A percentile compares a stretch with the other conserved stretches of the same genome.
These are phyloP conservation scores for Listronotus bonariensis DNA, from an alignment of 1,140 invertebrate genomes.

Conservation along the genomic window DNA sequence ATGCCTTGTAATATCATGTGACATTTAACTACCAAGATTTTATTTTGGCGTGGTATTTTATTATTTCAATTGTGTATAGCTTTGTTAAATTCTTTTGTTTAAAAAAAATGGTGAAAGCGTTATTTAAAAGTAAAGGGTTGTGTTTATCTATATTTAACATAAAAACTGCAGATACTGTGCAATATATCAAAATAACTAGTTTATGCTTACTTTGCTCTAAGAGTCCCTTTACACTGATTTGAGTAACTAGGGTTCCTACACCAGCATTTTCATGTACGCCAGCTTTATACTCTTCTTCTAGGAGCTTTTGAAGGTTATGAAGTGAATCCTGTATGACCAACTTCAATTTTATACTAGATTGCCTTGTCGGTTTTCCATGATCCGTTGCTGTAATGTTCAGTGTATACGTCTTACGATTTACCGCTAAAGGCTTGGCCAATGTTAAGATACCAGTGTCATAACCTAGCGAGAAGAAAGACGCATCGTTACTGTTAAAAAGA, in stretches of 20 bases:
- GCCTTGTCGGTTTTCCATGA: conserved; percentile 73
- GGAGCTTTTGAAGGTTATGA: conserved; percentile 81
- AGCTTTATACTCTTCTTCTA: conserved; percentile 73
- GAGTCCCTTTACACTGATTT: conserved; percentile 74
- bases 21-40: no score
- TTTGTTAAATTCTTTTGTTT: no score
- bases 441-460: conserved; percentile 76
- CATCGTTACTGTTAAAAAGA: conserved; percentile 81
- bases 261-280: conserved; percentile 80
- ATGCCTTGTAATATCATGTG: no score
- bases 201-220: conserved; percentile 53
- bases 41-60: no score
- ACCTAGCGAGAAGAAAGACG: conserved; percentile 78
- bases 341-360: conserved; percentile 65
- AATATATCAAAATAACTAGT: no score
- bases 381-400: conserved; percentile 70
- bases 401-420: conserved; percentile 37
- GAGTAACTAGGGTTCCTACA: conserved; percentile 75
- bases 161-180: no score
- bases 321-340: conserved; percentile 74
- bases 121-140: no score
- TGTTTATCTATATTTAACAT: no score
- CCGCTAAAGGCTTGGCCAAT: conserved; percentile 69
- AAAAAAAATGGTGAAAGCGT: no score
- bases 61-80: no score